Conservation (phyloP, 2,113 vertebrate genomes). For the Cervus canadensis region DNA sequence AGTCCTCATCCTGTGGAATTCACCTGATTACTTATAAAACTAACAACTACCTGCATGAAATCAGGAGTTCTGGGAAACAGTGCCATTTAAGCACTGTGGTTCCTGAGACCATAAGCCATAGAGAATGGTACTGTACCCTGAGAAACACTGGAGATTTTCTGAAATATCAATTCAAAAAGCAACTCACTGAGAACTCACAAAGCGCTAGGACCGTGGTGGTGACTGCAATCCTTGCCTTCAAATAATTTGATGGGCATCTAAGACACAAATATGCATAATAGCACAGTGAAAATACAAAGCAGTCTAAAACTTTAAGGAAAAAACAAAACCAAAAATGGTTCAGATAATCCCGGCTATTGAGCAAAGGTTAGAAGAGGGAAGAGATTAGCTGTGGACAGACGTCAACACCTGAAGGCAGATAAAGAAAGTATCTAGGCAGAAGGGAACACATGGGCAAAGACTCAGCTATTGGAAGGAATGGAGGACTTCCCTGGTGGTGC, state of each 20-base stretch:
- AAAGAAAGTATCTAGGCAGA: neutral
- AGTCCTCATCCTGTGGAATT: neutral
- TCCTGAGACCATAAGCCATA: neutral
- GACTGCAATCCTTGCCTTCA: neutral
- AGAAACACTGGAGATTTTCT: constrained; percentile 8
- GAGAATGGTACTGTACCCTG: neutral
- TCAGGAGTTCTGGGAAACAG: neutral
- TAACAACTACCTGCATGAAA: neutral
- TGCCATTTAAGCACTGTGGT: neutral
- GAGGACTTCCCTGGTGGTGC: neutral
- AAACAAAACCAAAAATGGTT: neutral
- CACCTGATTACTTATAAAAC: neutral
- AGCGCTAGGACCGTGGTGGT: neutral
- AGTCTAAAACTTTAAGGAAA: neutral
- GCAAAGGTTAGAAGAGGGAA: neutral
- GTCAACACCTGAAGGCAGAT: neutral
- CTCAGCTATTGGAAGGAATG: neutral
- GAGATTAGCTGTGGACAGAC: neutral
- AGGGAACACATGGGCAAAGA: neutral
- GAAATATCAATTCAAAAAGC: neutral
- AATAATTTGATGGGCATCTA: neutral
- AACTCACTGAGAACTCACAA: neutral
- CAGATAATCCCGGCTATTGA: neutral
- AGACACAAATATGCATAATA: neutral
- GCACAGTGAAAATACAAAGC: constrained; percentile 16